phyloP scores from a whole-genome alignment of 2,113 vertebrate species.

The Phylloscopus trochiloides region DNA sequence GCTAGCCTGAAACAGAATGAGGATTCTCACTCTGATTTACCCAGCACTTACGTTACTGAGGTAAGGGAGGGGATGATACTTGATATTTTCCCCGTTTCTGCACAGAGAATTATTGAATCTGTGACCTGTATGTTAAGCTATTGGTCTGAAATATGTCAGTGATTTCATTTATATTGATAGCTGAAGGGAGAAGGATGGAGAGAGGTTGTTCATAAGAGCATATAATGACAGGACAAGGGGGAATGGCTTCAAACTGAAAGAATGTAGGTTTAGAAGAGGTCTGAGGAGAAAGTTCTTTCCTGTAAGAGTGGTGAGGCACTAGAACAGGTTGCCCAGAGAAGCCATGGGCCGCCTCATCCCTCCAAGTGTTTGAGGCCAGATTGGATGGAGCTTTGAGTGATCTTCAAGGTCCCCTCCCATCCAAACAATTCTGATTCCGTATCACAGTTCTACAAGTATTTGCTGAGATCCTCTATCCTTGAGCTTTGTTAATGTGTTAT shows the following conservation, averaged over 20 bases:
- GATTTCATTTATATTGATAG: background rate
- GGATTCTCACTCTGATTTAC: conserved; percentile 66
- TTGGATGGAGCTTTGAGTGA: background rate
- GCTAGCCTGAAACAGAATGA: conserved; percentile 69
- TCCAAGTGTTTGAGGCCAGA: background rate
- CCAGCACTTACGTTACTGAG: conserved; percentile 74
- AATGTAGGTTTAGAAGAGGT: background rate
- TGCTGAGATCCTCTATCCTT: background rate
- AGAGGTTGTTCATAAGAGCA: background rate
- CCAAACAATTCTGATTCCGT: background rate
- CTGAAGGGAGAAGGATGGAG: background rate
- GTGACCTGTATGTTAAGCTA: background rate
- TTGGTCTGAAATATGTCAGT: background rate
- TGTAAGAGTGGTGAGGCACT: background rate
- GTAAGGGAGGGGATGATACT: conserved; percentile 41
- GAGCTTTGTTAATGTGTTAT: background rate
- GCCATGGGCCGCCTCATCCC: background rate
- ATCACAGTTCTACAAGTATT: background rate
- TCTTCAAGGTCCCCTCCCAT: background rate
- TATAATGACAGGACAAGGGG: background rate
- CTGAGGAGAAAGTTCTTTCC: background rate
- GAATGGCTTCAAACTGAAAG: background rate
- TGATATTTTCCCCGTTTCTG: background rate
- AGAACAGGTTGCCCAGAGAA: background rate
- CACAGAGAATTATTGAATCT: background rate